These are phyloP conservation scores for Vanessa cardui DNA, from an alignment of 2,888 invertebrate species.

Conservation along the genomic window DNA sequence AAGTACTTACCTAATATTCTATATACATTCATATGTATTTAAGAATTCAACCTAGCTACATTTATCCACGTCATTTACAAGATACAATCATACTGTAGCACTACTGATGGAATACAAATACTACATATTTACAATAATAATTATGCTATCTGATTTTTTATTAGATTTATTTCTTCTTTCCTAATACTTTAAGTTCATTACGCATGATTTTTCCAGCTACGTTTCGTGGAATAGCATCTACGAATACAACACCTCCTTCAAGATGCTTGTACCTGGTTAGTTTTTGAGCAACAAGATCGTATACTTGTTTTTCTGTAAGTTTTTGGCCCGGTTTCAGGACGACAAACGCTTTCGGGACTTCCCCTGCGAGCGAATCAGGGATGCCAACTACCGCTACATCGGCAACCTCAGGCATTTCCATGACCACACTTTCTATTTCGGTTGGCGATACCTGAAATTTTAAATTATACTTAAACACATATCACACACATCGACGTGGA, in stretches of 20 bases:
- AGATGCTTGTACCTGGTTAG: slow-evolving; percentile 89
- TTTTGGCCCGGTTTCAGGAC: slow-evolving; percentile 83
- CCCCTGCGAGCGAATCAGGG: slow-evolving; percentile 87
- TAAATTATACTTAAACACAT: background rate
- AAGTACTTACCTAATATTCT: slow-evolving; percentile 1
- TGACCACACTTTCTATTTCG: slow-evolving; percentile 90
- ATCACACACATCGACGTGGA: too few species aligned
- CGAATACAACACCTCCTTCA: slow-evolving; percentile 86
- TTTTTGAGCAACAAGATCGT: slow-evolving; percentile 83
- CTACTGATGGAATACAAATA: background rate
- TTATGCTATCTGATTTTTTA: slow-evolving; percentile 4
- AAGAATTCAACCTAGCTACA: background rate
- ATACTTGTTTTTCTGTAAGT: slow-evolving; percentile 82
- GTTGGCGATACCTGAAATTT: slow-evolving; percentile 89
- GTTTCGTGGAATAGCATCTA: slow-evolving; percentile 88
- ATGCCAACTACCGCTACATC: slow-evolving; percentile 92
- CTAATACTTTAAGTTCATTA: slow-evolving; percentile 84
- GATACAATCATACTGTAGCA: background rate
- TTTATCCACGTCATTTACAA: slow-evolving; percentile 1
- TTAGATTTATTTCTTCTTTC: slow-evolving; percentile 42
- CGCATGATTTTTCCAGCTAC: slow-evolving; percentile 90
- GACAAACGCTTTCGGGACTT: slow-evolving; percentile 89
- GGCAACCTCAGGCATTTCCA: slow-evolving; percentile 86
- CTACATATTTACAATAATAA: slow-evolving; percentile 20
- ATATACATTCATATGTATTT: slow-evolving; percentile 3